Evolutionary conservation across 2,797 vertebrate genomes (phyloP).

Genomic region (Urocyon cinereoargenteus): DNA sequence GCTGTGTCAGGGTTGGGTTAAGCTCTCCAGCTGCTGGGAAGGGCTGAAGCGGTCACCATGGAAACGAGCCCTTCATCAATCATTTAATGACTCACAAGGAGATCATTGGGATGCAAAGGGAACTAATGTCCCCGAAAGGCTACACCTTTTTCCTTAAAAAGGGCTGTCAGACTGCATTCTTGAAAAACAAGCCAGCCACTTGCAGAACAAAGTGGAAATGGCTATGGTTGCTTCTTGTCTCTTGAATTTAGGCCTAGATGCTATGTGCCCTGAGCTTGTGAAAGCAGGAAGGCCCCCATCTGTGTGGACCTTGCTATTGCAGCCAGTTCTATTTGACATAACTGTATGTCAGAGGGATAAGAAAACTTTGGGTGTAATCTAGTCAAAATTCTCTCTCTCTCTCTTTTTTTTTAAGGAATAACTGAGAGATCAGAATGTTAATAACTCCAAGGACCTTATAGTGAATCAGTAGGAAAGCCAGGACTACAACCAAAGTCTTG

Average conservation of each 20-base stretch:
- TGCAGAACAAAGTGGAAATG: neutral
- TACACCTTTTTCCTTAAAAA: constrained; percentile 71
- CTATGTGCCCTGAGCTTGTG: neutral
- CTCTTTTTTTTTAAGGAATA: neutral
- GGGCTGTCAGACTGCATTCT: neutral
- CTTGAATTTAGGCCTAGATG: neutral
- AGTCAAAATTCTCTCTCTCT: neutral
- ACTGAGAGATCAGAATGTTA: neutral
- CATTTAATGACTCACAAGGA: constrained; percentile 79
- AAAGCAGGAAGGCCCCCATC: neutral
- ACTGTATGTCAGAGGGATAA: neutral
- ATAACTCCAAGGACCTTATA: neutral
- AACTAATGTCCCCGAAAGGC: constrained; percentile 42
- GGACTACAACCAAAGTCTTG: neutral
- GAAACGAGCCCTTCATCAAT: constrained; percentile 77
- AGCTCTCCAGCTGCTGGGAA: constrained; percentile 84
- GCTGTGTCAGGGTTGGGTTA: constrained; percentile 77
- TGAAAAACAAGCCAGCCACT: constrained; percentile 60
- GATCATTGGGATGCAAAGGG: constrained; percentile 69
- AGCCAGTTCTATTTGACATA: neutral
- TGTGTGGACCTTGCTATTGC: neutral
- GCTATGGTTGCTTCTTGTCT: neutral
- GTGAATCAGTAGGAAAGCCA: neutral
- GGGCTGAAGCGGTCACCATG: constrained; percentile 71
- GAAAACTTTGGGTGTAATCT: neutral